Evolutionary conservation across 37 sponge, comb jelly and placozoan genomes (phyloP).

Genomic region (Lycopodina hypogea): DNA sequence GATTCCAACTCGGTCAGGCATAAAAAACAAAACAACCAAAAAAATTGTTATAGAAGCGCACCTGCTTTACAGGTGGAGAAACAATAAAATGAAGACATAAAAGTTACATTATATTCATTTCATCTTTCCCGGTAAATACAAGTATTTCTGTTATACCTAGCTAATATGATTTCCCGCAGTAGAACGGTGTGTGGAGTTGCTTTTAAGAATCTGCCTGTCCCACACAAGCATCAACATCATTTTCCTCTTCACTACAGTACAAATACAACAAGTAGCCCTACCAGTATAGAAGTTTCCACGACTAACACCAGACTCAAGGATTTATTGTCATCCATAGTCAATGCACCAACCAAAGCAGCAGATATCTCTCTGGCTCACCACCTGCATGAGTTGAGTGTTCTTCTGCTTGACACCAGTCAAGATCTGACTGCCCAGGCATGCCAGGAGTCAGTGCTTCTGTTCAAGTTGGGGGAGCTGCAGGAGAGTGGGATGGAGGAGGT

Average conservation of each 20-base stretch:
- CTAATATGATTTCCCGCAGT: too few species aligned
- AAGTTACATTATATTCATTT: too few species aligned
- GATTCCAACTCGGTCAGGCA: too few species aligned
- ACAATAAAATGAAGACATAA: too few species aligned
- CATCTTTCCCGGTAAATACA: too few species aligned
- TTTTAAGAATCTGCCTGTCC: not conserved
- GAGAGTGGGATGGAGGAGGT: conserved; percentile 27
- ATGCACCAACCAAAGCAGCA: not conserved
- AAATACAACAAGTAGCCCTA: too few species aligned
- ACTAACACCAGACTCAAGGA: not conserved
- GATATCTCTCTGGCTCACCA: not conserved
- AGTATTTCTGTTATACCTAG: too few species aligned
- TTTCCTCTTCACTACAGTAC: too few species aligned
- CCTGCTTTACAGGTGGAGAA: too few species aligned
- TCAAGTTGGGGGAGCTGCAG: conserved; percentile 19
- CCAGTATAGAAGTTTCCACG: not conserved
- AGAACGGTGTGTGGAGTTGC: not conserved
- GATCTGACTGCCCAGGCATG: conserved; percentile 9
- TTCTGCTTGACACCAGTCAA: conserved; percentile 5
- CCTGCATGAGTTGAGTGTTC: conserved; percentile 20
- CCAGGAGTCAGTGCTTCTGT: conserved; percentile 14
- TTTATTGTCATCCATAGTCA: not conserved
- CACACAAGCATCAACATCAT: too few species aligned
- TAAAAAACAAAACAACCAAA: too few species aligned
- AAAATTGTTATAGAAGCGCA: too few species aligned